A percentile compares a stretch with the other conserved stretches of the same genome.
phyloP scores from a whole-genome alignment of 2,888 invertebrate genomes.

The Balanococcus diminutus region DNA sequence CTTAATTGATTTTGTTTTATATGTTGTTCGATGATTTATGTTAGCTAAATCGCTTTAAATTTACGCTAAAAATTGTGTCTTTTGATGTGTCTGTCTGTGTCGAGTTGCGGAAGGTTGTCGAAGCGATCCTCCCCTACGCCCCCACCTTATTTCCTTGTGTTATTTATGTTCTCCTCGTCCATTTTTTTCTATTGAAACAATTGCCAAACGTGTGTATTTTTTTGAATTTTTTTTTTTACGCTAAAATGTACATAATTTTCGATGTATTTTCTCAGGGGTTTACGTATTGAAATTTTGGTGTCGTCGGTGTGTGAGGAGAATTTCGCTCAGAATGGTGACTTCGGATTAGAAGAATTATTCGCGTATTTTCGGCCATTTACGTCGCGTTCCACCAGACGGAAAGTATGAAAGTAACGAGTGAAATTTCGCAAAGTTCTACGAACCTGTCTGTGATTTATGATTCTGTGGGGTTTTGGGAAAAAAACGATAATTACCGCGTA shows the following conservation, averaged over 20 bases:
- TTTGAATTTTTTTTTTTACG: too few species aligned
- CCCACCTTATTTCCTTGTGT: background rate
- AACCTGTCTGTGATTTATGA: too few species aligned
- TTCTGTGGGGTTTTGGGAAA: too few species aligned
- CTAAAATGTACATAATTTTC: background rate
- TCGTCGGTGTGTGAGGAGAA: too few species aligned
- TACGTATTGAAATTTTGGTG: background rate
- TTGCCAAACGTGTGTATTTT: background rate
- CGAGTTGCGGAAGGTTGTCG: too few species aligned
- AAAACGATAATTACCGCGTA: too few species aligned
- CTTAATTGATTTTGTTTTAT: conserved; percentile 12
- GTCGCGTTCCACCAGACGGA: too few species aligned
- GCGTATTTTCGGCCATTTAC: too few species aligned
- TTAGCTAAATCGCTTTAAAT: conserved; percentile 30
- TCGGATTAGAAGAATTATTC: too few species aligned
- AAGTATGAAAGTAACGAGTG: too few species aligned
- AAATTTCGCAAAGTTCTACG: too few species aligned
- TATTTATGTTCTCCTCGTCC: background rate
- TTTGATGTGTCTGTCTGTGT: background rate
- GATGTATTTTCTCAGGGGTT: background rate
- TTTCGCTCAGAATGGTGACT: too few species aligned
- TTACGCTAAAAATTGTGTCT: conserved; percentile 39
- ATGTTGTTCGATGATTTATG: conserved; percentile 10
- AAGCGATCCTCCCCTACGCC: background rate
- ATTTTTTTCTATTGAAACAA: background rate